Base-by-base conservation (phyloP, 2,888 invertebrate genomes). In the Acronicta leporina region DNA sequence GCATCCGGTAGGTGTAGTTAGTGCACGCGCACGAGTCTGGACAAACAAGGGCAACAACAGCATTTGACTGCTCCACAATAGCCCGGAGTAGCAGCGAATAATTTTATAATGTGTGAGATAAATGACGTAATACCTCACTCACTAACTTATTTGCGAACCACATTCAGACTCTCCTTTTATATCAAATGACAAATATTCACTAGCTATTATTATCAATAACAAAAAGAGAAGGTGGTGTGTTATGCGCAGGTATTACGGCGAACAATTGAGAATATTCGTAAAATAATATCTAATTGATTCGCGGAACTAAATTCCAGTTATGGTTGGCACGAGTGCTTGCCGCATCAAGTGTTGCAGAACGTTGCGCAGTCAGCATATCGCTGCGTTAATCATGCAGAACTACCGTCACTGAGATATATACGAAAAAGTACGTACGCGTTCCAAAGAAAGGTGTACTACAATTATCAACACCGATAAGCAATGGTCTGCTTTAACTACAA, bases 321-420 rank as follows among this genome's bases (percentile, higher is more conserved):
- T 16, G 13, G n/a, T n/a, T 47, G 47, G 48, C 48, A 25, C 41
- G 47, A 14, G 11, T 14, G 33, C 55, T 38, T n/a, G 62, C 25
- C 16, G 60, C 42, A 44, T 16, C 50, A 57, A 52, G 64, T 47
- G 47, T 47, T 33, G 66, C 67, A 44, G 72, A 66, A 60, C 71
- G 47, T 41, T 35, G 45, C 52, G 46, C 9, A 41, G 35, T 25
- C 45, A n/a, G 56, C 67, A 63, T 33, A 33, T 33, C 46, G 20
- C 43, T 16, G 50, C 54, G 50, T 16, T 60, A 54, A 45, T 60
- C 54, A 54, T 27, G 71, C 68, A 44, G 16, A 53, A 53, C 60
- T 43, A 41, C 16, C 33, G 35, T 14, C 27, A 35, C 15, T 30
- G 6, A 40, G 14, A 43, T 42, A 42, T 52, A 16, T 14, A 10